Evolutionary conservation across 2,113 vertebrate species (phyloP), one percentile per base, ranked within the genome.

Genomic region (Pedionomus torquatus): DNA sequence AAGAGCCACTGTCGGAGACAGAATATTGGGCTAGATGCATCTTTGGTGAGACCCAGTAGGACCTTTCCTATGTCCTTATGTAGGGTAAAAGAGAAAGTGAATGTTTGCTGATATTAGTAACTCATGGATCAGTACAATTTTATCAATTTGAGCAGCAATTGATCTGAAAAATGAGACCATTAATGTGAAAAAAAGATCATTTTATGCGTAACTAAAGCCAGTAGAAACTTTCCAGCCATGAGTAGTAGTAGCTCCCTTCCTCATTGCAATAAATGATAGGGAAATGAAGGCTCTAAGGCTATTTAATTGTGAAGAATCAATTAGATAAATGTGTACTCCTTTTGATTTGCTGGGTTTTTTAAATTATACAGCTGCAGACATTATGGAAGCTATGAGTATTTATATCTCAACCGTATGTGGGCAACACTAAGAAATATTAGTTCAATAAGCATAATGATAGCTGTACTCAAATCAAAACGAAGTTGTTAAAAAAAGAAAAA

Each of bases 401-500:
- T 98, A 95, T 97, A 96, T 96, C 95, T 97, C 77, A 79, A 78
- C 89, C 8, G 58, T 94, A 91, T 69, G 92, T 95, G 83, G 97
- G 94, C 17, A 88, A 95, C 52, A 70, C 77, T 96, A 89, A 95
- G 94, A 97, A 96, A 97, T 97, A 96, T 95, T 97, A 96, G 96
- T 97, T 97, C 95, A 96, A 94, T 97, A 97, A 98, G 57, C 3
- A 3, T 95, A 95, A 96, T 95, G 96, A 97, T 92, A 94, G 93
- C 92, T 94, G 54, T 82, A 94, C 84, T 97, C 92, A 96, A 92
- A 96, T 94, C 93, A 89, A 96, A 95, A 90, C 0, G 19, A 87
- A 95, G 69, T 91, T 92, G 80, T 96, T 95, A 90, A 97, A 95
- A 97, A 95, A 66, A 91, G 77, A 93, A 95, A 95, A 90, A 86